A percentile compares a stretch with the other conserved stretches of the same genome.
phyloP scores from a whole-genome alignment of 2,797 vertebrate genomes.

The Gymnothorax reevesii region DNA sequence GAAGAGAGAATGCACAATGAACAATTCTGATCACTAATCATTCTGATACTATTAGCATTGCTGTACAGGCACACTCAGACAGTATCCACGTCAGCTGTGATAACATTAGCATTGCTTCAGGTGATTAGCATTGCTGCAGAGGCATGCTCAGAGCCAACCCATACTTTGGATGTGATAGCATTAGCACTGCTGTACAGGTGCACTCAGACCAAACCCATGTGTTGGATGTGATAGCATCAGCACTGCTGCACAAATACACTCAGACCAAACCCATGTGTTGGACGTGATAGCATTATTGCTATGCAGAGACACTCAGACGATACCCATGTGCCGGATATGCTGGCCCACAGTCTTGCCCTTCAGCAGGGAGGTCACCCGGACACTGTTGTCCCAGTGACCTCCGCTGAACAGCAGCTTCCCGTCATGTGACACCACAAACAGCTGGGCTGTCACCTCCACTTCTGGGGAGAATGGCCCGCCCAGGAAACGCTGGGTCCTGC shows the following conservation, averaged over 20 bases:
- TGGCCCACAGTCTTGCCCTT: constrained; percentile 88
- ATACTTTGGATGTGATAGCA: too few relatives aligned
- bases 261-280: not conserved
- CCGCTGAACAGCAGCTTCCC: constrained; percentile 94
- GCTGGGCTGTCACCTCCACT: constrained; percentile 78
- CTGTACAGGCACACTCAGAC: too few relatives aligned
- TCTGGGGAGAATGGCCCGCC: constrained; percentile 87
- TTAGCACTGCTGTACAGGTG: too few relatives aligned
- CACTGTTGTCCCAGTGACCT: constrained; percentile 96
- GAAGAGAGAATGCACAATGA: too few relatives aligned
- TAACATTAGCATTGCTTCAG: too few relatives aligned
- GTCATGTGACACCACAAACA: constrained; percentile 92
- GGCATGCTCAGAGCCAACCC: too few relatives aligned
- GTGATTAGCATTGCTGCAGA: too few relatives aligned
- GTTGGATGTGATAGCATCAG: too few relatives aligned
- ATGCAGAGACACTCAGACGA: constrained; percentile 20
- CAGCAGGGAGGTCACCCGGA: constrained; percentile 88
- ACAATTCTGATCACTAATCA: too few relatives aligned
- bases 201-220: too few relatives aligned
- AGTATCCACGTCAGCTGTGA: too few relatives aligned
- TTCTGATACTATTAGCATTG: too few relatives aligned
- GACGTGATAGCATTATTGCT: not conserved
- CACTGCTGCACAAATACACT: not conserved
- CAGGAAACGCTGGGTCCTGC: constrained; percentile 85
- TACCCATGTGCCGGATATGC: constrained; percentile 94